Conservation (phyloP, 2,113 vertebrate genomes). For the Pao palembangensis region DNA sequence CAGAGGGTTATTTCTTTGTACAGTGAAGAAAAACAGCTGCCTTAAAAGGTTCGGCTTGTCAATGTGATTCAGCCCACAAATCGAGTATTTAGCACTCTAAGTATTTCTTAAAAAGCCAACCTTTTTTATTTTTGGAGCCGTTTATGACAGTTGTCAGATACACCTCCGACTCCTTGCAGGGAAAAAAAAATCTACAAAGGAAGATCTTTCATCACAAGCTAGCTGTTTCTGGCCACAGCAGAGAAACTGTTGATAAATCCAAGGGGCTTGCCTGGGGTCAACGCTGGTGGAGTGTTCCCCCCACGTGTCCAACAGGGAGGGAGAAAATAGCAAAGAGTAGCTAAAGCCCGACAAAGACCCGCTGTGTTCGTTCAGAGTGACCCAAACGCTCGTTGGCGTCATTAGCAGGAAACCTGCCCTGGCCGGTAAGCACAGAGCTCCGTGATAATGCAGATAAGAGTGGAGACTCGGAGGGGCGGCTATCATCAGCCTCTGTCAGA, state of each 20-base stretch:
- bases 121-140: constrained; percentile 1
- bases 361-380: constrained; percentile 46
- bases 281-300: constrained; percentile 13
- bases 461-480: constrained; percentile 24
- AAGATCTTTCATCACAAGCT: constrained; percentile 35
- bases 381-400: constrained; percentile 27
- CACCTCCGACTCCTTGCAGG: constrained; percentile 8
- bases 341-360: constrained; percentile 39
- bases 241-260: constrained; percentile 24
- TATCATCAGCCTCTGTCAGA: constrained; percentile 28
- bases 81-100: constrained; percentile 7
- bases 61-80: constrained; percentile 3
- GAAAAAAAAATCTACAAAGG: constrained; percentile 14
- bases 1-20: too few species aligned
- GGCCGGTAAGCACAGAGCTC: constrained; percentile 25
- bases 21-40: not conserved
- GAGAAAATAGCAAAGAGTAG: constrained; percentile 11
- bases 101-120: constrained; percentile 8
- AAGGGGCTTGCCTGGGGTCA: constrained; percentile 7
- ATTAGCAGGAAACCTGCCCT: constrained; percentile 47
- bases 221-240: constrained; percentile 32
- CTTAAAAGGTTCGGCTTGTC: constrained; percentile 5
- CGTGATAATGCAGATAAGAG: constrained; percentile 48
- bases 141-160: constrained; percentile 11
- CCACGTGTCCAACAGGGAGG: constrained; percentile 22